phyloP scores from a whole-genome alignment of 2,888 invertebrate genomes.

The Mantis religiosa region DNA sequence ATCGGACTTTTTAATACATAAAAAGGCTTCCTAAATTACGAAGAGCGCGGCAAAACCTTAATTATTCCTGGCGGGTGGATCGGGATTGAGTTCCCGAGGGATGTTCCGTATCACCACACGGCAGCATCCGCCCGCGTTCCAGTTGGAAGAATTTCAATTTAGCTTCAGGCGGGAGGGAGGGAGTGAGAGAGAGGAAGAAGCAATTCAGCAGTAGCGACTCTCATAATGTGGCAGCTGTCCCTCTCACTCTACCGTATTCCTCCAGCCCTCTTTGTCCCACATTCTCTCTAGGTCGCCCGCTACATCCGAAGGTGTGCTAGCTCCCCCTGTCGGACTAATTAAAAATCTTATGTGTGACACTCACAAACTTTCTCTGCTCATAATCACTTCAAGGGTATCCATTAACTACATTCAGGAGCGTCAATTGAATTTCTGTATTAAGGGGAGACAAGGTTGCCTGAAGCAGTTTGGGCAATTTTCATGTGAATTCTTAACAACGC shows the following conservation, averaged over 20 bases:
- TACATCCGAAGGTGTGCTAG: no score
- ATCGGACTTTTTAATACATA: neutral
- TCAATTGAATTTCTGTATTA: no score
- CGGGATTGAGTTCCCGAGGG: neutral
- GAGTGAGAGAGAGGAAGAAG: neutral
- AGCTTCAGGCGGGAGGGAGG: neutral
- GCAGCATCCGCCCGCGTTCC: conserved; percentile 7
- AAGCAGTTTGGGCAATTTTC: no score
- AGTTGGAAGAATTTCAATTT: conserved; percentile 17
- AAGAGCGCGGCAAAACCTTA: conserved; percentile 2
- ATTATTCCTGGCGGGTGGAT: neutral
- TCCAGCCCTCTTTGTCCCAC: neutral
- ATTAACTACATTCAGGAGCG: no score
- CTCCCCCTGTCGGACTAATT: no score
- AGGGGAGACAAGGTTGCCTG: no score
- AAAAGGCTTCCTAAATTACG: conserved; percentile 8
- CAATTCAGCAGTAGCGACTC: neutral
- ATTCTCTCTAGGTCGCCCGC: neutral
- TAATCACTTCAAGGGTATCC: no score
- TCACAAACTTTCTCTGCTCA: no score
- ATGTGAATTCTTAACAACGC: no score
- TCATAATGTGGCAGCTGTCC: neutral
- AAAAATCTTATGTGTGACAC: no score
- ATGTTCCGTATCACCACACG: neutral
- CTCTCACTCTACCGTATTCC: neutral